Evolutionary conservation across 1,140 invertebrate genomes (phyloP), one percentile per base, ranked within the genome.

Genomic region (Microplitis mediator): DNA sequence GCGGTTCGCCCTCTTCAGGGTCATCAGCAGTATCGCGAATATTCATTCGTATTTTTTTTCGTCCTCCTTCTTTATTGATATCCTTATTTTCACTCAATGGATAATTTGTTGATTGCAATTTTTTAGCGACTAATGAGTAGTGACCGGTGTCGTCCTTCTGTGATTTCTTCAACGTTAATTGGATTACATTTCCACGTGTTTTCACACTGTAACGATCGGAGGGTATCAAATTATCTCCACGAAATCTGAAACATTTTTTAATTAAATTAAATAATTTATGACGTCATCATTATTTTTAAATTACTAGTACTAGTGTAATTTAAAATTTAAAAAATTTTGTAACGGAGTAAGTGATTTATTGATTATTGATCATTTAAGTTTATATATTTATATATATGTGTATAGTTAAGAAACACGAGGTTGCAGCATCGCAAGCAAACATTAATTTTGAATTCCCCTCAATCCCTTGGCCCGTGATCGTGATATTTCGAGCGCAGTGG

Each of bases 1-100:
- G 94, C n/a, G 92, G 92, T 75, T 92, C 91, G 68, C 90, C 90
- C 58, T 88, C 85, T 13, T 86, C 82, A 11, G 75, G 74, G 16
- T 76, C 16, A n/a, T 64, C 71, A 3, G 74, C 79, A 45, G 79
- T 68, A 13, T 86, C 84, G 31, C 80, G 81, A n/a, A 86, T 77
- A 23, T 71, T 85, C 35, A 87, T 74, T 36, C 82, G 81, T 61
- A 86, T 82, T 69, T 70, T 82, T 63, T 80, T 54, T 81, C 1
- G 79, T 70, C 36, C 75, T 74, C 13, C 76, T 75, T 72, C 69
- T 75, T 61, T 74, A 73, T 63, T 74, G 45, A 67, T 56, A 36
- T 65, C 67, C 14, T 70, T 45, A 52, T 73, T 58, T 11, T 64
- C 63, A 31, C 66, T 32, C 35, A 71, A 13, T 51, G 63, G 56